A percentile compares a stretch with the other conserved stretches of the same genome.
These are phyloP conservation scores for Chymomyza costata DNA, from an alignment of 1,140 invertebrate species.

Conservation along the genomic window DNA sequence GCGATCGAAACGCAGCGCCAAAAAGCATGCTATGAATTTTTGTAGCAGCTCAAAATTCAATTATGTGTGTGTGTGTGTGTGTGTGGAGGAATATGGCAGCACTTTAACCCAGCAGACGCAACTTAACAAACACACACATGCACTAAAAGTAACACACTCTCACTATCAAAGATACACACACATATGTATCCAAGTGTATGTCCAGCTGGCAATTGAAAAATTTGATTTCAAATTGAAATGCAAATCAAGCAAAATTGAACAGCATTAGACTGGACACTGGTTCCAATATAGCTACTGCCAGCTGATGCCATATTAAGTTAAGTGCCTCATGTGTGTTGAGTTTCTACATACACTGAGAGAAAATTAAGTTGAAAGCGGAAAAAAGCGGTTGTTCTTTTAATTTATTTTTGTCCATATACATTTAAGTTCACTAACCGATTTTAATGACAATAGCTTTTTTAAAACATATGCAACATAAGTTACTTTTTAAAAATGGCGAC, in stretches of 20 bases:
- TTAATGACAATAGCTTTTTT: no score
- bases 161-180: slow-evolving; percentile 1
- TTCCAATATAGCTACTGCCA: slow-evolving; percentile 32
- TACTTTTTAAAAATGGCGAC: no score
- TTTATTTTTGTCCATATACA: no score
- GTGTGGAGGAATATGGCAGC: slow-evolving; percentile 6
- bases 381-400: no score
- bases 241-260: slow-evolving; percentile 67
- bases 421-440: no score
- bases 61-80: slow-evolving; percentile 33
- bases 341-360: no score
- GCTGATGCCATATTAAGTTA: slow-evolving; percentile 50
- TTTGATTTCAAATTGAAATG: slow-evolving; percentile 72
- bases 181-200: slow-evolving; percentile 7
- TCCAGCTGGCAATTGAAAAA: slow-evolving; percentile 66
- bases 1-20: slow-evolving; percentile 17
- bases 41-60: slow-evolving; percentile 50
- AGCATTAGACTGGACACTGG: slow-evolving; percentile 32
- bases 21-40: slow-evolving; percentile 69
- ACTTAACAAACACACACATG: slow-evolving; percentile 30
- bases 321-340: slow-evolving; percentile 56
- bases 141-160: slow-evolving; percentile 1
- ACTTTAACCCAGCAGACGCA: slow-evolving; percentile 21
- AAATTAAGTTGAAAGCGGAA: no score
- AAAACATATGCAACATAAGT: no score